A percentile compares a stretch with the other conserved stretches of the same genome.
These are phyloP conservation scores for Alfaro cultratus DNA, from an alignment of 2,797 vertebrate genomes.

Conservation along the genomic window DNA sequence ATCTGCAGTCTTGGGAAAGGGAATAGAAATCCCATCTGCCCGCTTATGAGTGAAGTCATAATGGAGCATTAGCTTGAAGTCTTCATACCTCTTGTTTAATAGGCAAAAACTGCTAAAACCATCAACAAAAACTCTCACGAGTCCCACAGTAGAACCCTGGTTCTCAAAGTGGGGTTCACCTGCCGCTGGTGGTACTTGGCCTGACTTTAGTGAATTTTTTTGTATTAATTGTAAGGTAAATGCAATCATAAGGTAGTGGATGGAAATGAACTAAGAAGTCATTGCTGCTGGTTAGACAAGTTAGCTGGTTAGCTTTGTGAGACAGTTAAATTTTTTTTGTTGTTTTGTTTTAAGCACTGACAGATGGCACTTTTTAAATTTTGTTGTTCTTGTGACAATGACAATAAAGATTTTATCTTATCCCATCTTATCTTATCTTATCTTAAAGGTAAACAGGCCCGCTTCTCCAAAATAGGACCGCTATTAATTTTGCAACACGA, in stretches of 20 bases:
- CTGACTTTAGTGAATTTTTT: not conserved
- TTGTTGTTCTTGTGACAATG: too few relatives aligned
- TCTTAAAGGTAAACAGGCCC: not conserved
- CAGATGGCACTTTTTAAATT: too few relatives aligned
- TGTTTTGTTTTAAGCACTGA: too few relatives aligned
- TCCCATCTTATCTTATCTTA: too few relatives aligned
- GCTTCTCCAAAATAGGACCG: not conserved
- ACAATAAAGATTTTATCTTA: too few relatives aligned
- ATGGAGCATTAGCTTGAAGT: constrained; percentile 24
- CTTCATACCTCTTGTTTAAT: constrained; percentile 39
- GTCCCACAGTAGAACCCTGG: not conserved
- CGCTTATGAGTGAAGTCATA: constrained; percentile 58
- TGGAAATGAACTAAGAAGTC: not conserved
- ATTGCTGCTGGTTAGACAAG: not conserved
- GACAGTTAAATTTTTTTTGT: too few relatives aligned
- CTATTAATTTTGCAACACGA: not conserved
- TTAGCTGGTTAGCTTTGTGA: too few relatives aligned
- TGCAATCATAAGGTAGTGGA: not conserved
- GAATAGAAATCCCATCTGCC: constrained; percentile 51
- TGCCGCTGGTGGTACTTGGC: not conserved
- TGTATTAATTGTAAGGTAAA: not conserved
- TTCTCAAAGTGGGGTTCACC: not conserved
- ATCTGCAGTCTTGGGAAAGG: constrained; percentile 42
- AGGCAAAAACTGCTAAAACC: constrained; percentile 50
- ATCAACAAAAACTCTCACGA: constrained; percentile 40